Conservation (phyloP, 2,797 vertebrate genomes). For the Coregonus ussuriensis region DNA sequence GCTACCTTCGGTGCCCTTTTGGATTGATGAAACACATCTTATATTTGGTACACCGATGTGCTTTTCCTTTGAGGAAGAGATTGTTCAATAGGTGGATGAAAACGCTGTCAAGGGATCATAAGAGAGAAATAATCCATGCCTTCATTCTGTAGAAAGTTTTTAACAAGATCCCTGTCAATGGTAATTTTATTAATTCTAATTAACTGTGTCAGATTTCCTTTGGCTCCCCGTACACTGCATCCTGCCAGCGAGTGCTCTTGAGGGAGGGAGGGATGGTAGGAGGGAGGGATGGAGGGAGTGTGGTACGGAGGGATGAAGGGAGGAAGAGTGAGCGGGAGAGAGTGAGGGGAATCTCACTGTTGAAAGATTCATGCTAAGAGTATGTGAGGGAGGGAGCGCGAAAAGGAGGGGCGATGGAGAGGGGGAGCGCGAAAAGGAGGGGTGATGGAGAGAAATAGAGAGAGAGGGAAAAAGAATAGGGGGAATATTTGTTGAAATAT, state of each 20-base stretch:
- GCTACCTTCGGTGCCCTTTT: not conserved
- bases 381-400: constrained; percentile 17
- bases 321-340: not conserved
- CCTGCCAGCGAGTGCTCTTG: not conserved
- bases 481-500: constrained; percentile 44
- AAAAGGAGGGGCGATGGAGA: not conserved
- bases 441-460: not conserved
- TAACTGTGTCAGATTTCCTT: constrained; percentile 63
- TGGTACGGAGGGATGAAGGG: not conserved
- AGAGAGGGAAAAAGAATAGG: constrained; percentile 9
- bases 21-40: not conserved
- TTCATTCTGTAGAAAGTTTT: constrained; percentile 36
- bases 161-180: constrained; percentile 56
- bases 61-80: not conserved
- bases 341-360: not conserved
- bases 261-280: not conserved
- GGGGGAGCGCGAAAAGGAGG: constrained; percentile 23
- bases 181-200: constrained; percentile 68
- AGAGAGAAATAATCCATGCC: constrained; percentile 45
- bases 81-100: not conserved
- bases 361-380: constrained; percentile 10
- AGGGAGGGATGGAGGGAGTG: not conserved
- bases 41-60: not conserved
- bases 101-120: constrained; percentile 44
- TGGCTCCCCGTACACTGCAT: constrained; percentile 47